Conservation (phyloP, 2,797 vertebrate species). For the Sebastes hubbsi region DNA sequence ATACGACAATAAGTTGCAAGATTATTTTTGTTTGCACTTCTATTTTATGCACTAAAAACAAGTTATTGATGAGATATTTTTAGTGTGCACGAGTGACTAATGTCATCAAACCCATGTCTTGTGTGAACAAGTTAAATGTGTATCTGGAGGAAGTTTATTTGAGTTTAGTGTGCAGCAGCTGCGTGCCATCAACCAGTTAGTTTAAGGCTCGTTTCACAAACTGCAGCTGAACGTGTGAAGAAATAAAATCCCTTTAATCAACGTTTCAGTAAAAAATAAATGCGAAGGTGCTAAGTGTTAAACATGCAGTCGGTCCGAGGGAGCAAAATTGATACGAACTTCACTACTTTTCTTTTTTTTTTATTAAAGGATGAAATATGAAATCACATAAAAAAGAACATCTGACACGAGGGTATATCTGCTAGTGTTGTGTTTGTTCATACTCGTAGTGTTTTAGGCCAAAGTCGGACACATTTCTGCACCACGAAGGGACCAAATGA, state of each 20-base stretch:
- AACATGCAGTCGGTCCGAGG: constrained; percentile 37
- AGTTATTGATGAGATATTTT: background rate
- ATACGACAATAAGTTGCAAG: background rate
- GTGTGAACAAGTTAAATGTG: background rate
- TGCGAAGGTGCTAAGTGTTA: constrained; percentile 43
- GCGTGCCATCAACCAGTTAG: constrained; percentile 36
- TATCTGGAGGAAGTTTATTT: background rate
- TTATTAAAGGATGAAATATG: constrained; percentile 14
- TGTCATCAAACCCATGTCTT: background rate
- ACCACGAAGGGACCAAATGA: constrained; percentile 66
- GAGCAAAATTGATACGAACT: constrained; percentile 30
- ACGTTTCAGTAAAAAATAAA: constrained; percentile 10
- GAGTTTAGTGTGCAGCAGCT: background rate
- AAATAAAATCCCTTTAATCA: constrained; percentile 64
- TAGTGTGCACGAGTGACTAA: background rate
- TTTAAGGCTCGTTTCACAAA: background rate
- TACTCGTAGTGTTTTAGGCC: constrained; percentile 33
- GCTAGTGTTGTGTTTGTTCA: constrained; percentile 27
- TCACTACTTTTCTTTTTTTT: constrained; percentile 10
- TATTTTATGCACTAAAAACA: background rate
- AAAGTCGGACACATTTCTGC: constrained; percentile 41
- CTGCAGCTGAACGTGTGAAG: background rate
- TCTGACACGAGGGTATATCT: constrained; percentile 21
- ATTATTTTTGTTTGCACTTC: background rate
- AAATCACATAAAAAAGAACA: constrained; percentile 7